Base-by-base conservation (phyloP, 2,888 invertebrate species). In the Scaptomyza polygonia region DNA sequence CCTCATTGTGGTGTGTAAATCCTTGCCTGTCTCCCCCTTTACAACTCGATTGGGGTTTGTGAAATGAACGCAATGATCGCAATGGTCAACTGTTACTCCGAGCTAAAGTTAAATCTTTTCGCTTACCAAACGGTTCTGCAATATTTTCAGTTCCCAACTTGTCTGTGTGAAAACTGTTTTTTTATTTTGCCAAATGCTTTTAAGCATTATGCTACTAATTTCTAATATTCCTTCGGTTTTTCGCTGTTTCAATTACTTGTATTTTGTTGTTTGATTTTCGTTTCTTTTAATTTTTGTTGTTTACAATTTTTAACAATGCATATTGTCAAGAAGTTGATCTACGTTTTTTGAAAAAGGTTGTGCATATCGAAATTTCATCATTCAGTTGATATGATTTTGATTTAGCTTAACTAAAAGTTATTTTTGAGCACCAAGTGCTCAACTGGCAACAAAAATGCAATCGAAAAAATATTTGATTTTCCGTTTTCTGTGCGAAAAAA, bases 291-390 rank as follows among this genome's bases (percentile, higher is more conserved):
- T 44, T 62, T 70, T 56, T 67, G 68, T 39, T 54, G 58, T 32
- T 59, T 67, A n/a, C n/a, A 63, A 67, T 55, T 54, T 51, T 29
- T 64, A 58, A 63, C 16, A 48, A n/a, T 21, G n/a, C n/a, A 70
- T 90, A 90, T 91, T 90, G 88, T 96, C 96, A 96, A 96, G 96
- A 96, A 97, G 96, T 96, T 96, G 96, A 96, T 96, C 96, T 96
- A 96, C 96, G 96, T 96, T 96, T 95, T 95, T 95, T 95, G 95
- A 95, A 96, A 95, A 95, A 95, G 95, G 95, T 95, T 95, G 94
- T 93, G 93, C 94, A 94, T n/a, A 89, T 78, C 77, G 78, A 62
- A 72, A 63, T 66, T 77, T 79, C 65, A 68, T 77, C 57, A 66
- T 47, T 66, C 39, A 27, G 27, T 61, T 27, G 18, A 79, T 79